Percentiles rank a stretch among this genome's conserved stretches.
Conservation (phyloP, 2,888 invertebrate genomes). For the Luperina nickerlii region DNA sequence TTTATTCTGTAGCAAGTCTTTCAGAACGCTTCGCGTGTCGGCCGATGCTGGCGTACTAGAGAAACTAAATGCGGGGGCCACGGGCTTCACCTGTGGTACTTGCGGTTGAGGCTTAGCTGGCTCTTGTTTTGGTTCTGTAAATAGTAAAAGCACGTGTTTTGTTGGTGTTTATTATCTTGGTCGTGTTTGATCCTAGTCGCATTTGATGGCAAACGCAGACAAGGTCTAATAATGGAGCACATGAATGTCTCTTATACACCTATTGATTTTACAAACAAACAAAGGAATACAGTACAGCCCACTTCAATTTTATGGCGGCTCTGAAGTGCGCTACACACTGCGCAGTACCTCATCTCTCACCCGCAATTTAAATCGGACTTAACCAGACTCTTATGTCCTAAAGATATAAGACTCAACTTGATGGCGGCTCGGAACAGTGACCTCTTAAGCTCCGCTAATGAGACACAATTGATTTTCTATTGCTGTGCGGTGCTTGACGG, state of each 20-base stretch:
- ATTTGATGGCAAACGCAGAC: neutral
- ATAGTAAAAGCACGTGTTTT: neutral
- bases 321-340: too few relatives aligned
- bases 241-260: neutral
- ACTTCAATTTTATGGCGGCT: too few relatives aligned
- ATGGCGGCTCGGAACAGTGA: too few relatives aligned
- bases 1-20: conserved; percentile 78
- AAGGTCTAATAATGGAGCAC: neutral
- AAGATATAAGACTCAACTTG: too few relatives aligned
- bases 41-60: conserved; percentile 60
- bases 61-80: conserved; percentile 49
- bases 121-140: conserved; percentile 68
- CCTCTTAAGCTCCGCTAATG: too few relatives aligned
- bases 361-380: too few relatives aligned
- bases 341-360: too few relatives aligned
- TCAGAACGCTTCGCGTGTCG: conserved; percentile 77
- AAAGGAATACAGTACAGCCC: neutral
- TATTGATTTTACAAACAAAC: neutral
- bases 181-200: neutral
- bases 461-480: too few relatives aligned
- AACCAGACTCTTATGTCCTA: too few relatives aligned
- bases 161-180: neutral
- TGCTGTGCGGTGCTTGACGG: too few relatives aligned
- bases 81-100: conserved; percentile 45
- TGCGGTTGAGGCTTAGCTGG: conserved; percentile 57